Evolutionary conservation across 2,888 invertebrate species (phyloP), one percentile per base, ranked within the genome.

Genomic region (Drosophila colorata): DNA sequence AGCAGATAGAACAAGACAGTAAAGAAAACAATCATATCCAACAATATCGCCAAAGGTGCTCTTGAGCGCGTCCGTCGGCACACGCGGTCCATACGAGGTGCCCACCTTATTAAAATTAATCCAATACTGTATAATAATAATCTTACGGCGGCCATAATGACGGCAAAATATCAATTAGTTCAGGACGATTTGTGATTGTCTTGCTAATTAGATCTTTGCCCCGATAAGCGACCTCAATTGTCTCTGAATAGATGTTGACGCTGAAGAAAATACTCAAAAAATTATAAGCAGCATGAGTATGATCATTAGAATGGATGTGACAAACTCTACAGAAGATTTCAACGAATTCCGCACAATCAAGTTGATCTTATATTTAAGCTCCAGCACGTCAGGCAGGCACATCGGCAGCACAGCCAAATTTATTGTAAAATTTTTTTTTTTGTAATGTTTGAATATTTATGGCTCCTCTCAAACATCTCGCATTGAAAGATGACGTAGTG

Each of bases 1-100:
- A 99, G 93, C 52, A 99, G 94, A 92, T 99, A 99, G 93, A 99
- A 99, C 7, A 99, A 93, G 0, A 99, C 97, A 2, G 99, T 99
- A 90, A 99, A 95, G 93, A 99, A 99, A 18, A 99, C 98, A 73
- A 99, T 95, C 94, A 96, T 94, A 91, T 97, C 97, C 95, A 52
- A 95, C 94, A 68, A 96, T 94, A 87, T 95, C 95, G 43, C 94
- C 95, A 51, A 96, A 93, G 0, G 95, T 95, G 82, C 94, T 94
- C 77, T 95, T 94, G 3, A 97, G 94, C 0, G 96, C 96, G 46
- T 94, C 93, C 11, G 94, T 93, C 59, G 96, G 95, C 0, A 97
- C 96, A 61, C 95, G 94, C 0, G 97, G 97, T 0, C 97, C 97
- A 73, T 93, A 90, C 8, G 93, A 84, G 7, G 92, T 84, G 66